These are phyloP conservation scores for Pempheris klunzingeri DNA, from an alignment of 2,797 vertebrate species.

Conservation along the genomic window DNA sequence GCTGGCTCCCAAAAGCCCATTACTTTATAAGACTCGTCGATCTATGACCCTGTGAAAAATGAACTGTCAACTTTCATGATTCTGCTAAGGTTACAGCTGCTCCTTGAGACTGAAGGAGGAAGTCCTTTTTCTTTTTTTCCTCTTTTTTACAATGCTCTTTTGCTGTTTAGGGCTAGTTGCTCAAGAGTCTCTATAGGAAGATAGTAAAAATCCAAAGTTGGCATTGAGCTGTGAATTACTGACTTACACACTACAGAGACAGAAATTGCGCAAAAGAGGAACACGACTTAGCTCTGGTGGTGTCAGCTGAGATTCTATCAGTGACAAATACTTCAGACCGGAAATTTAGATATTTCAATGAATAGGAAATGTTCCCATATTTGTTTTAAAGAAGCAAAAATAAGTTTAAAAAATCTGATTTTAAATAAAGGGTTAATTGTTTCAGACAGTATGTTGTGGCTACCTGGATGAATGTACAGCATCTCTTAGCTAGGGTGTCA, in stretches of 20 bases:
- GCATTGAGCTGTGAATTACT: conserved; percentile 31
- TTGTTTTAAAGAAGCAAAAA: conserved; percentile 6
- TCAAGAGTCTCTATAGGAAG: conserved; percentile 49
- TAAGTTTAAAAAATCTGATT: not conserved
- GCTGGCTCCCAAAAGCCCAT: conserved; percentile 88
- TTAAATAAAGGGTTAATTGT: not conserved
- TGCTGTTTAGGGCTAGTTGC: conserved; percentile 64
- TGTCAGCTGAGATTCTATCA: conserved; percentile 1
- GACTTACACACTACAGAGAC: conserved; percentile 1
- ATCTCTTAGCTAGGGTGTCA: not conserved
- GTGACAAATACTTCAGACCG: not conserved
- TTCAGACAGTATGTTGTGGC: not conserved
- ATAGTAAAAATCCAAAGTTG: conserved; percentile 55
- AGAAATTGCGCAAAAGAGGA: not conserved
- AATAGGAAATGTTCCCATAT: not conserved
- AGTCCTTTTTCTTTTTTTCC: conserved; percentile 59
- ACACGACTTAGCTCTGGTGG: not conserved
- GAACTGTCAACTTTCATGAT: conserved; percentile 91
- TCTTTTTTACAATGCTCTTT: conserved; percentile 74
- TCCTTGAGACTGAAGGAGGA: conserved; percentile 82
- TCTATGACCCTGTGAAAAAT: conserved; percentile 91
- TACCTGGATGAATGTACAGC: not conserved
- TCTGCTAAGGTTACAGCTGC: conserved; percentile 87
- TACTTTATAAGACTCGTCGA: conserved; percentile 89
- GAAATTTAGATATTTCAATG: conserved; percentile 11